Evolutionary conservation across 1,140 invertebrate genomes (phyloP).

Genomic region (Hycleus cichorii): DNA sequence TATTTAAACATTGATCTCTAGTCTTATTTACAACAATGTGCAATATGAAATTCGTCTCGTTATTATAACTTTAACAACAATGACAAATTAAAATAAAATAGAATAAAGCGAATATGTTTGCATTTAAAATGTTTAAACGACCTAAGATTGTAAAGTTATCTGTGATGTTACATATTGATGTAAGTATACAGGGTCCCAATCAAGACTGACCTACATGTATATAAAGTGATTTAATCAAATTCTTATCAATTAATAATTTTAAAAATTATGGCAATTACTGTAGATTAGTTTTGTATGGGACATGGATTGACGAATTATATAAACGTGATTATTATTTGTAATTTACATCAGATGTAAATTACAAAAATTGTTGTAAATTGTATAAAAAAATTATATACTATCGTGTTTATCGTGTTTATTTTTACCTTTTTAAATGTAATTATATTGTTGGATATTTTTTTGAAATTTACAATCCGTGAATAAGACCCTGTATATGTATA

Average conservation of each 20-base stretch:
- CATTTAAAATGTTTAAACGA: slow-evolving; percentile 16
- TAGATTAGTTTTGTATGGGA: slow-evolving; percentile 14
- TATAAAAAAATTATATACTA: slow-evolving; percentile 3
- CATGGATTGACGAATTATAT: slow-evolving; percentile 12
- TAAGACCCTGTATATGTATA: slow-evolving; percentile 3
- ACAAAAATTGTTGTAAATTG: too few relatives aligned
- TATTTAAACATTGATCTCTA: not conserved
- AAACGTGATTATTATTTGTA: not conserved
- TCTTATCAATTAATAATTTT: too few relatives aligned
- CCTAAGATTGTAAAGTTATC: slow-evolving; percentile 24
- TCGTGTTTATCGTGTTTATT: not conserved
- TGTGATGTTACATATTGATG: slow-evolving; percentile 22
- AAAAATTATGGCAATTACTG: not conserved
- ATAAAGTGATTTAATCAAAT: too few relatives aligned
- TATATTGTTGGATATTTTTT: not conserved
- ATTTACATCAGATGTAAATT: too few relatives aligned
- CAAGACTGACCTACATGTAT: slow-evolving; percentile 8
- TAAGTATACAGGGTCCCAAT: slow-evolving; percentile 12
- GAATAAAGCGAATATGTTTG: slow-evolving; percentile 15
- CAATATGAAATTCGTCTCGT: not conserved
- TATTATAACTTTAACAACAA: too few relatives aligned
- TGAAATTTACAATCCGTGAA: not conserved
- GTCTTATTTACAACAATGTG: not conserved
- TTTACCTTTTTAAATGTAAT: slow-evolving; percentile 1
- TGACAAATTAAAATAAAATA: not conserved